phyloP scores from a whole-genome alignment of 1,140 invertebrate genomes.

The Nasonia longicornis region DNA sequence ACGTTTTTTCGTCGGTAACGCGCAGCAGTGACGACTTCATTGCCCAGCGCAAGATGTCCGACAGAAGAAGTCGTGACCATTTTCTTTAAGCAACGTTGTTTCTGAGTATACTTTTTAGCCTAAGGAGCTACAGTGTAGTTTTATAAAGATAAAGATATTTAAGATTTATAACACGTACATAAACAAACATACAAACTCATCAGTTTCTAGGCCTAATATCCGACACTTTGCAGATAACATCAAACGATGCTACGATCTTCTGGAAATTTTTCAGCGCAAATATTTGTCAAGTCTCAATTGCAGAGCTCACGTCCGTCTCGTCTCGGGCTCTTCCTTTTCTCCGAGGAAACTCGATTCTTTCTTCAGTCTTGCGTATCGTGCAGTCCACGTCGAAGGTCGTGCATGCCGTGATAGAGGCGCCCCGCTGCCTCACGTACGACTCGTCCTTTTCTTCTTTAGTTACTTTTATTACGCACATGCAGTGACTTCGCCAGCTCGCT shows the following conservation, averaged over 20 bases:
- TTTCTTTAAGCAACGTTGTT: not conserved
- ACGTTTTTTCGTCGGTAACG: not conserved
- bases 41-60: not conserved
- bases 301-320: not conserved
- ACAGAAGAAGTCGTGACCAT: not conserved
- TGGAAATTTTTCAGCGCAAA: not conserved
- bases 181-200: too few species aligned
- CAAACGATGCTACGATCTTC: not conserved
- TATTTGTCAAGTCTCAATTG: not conserved
- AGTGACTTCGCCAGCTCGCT: not conserved
- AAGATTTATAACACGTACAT: too few species aligned
- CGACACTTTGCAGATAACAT: too few species aligned
- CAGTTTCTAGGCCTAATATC: too few species aligned
- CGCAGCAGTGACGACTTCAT: conserved; percentile 10
- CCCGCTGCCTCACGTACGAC: conserved; percentile 42
- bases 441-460: not conserved
- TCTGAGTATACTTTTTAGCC: too few species aligned
- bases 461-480: not conserved
- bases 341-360: conserved; percentile 1
- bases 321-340: not conserved
- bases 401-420: conserved; percentile 42
- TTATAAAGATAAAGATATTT: too few species aligned
- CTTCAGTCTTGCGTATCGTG: conserved; percentile 40
- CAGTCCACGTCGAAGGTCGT: conserved; percentile 55
- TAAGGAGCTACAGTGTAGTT: too few species aligned